Evolutionary conservation across 2,888 invertebrate species (phyloP), one percentile per base, ranked within the genome.

Genomic region (Athripsodes cinereus): DNA sequence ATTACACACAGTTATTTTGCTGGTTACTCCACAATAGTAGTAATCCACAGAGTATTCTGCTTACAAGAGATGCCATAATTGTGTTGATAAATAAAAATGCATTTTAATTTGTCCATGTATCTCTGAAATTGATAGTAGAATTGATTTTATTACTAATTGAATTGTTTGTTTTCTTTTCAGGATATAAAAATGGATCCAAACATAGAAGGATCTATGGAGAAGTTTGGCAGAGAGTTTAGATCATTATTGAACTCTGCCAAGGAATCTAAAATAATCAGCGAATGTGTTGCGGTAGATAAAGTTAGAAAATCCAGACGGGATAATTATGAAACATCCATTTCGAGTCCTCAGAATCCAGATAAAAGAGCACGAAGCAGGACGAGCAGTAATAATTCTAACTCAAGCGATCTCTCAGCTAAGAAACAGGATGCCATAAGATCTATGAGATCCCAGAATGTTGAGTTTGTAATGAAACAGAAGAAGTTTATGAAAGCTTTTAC

Each of bases 241-340:
- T 82, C 81, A 1, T 71, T 87, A 21, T 80, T 86, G 62, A 83
- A 83, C 26, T 81, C 86, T 13, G 83, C 85, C 21, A 85, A 82
- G 68, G 85, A 86, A 67, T 86, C 87, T 1, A 84, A 86, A 68
- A 81, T 87, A 51, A 77, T 84, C 47, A 80, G 75, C 65, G 81
- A 81, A 68, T 84, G 78, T 67, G 82, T 76, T 16, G 79, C 75
- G 62, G 68, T 83, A 47, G 77, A 72, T 58, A 79, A 78, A 65
- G 79, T 73, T 22, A 74, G 72, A 59, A 79, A 76, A 60, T 78
- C 79, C 46, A 73, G 76, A 62, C 64, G 67, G 35, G 72, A 74
- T 35, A 69, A 79, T 50, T 82, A 82, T 55, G 71, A 71, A 61
- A 71, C 74, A 21, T 74, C 73, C 62, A 71, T 77, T 55, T 74